Percentiles rank a stretch among this genome's conserved stretches.
phyloP scores from a whole-genome alignment of 2,888 invertebrate species.

The Synanthedon vespiformis region DNA sequence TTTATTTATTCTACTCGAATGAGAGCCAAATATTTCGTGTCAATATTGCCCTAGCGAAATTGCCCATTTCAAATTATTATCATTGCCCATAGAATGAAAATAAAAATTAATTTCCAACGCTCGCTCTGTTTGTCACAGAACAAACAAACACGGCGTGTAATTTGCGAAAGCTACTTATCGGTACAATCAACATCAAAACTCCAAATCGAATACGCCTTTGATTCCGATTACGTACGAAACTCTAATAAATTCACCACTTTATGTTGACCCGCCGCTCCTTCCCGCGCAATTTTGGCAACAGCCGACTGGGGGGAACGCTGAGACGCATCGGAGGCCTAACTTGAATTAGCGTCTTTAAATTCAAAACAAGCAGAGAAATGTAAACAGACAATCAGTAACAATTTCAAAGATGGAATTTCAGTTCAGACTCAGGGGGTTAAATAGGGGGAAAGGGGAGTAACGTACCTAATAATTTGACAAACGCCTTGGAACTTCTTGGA shows the following conservation, averaged over 20 bases:
- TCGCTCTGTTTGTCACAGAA: conserved; percentile 17
- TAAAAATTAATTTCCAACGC: not conserved
- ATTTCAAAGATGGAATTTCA: conserved; percentile 60
- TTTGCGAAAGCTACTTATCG: conserved; percentile 43
- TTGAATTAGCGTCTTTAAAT: conserved; percentile 43
- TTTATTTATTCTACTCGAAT: too few relatives aligned
- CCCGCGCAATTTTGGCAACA: conserved; percentile 10
- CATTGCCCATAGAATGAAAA: too few relatives aligned
- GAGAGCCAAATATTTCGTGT: too few relatives aligned
- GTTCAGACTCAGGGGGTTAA: conserved; percentile 20
- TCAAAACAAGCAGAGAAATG: conserved; percentile 60
- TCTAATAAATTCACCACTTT: conserved; percentile 45
- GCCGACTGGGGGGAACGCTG: conserved; percentile 11
- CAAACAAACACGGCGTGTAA: conserved; percentile 35
- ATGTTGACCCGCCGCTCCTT: conserved; percentile 20
- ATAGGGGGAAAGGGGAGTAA: conserved; percentile 14
- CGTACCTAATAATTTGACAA: conserved; percentile 55
- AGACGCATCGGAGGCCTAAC: conserved; percentile 24
- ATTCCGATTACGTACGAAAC: conserved; percentile 49
- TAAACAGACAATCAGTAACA: conserved; percentile 65
- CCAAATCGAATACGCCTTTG: conserved; percentile 40
- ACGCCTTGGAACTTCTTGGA: conserved; percentile 27
- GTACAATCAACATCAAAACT: conserved; percentile 39
- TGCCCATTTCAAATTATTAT: too few relatives aligned
- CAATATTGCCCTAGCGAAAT: too few relatives aligned